Conservation (phyloP, 2,888 invertebrate species). For the Brachypterus glaber region DNA sequence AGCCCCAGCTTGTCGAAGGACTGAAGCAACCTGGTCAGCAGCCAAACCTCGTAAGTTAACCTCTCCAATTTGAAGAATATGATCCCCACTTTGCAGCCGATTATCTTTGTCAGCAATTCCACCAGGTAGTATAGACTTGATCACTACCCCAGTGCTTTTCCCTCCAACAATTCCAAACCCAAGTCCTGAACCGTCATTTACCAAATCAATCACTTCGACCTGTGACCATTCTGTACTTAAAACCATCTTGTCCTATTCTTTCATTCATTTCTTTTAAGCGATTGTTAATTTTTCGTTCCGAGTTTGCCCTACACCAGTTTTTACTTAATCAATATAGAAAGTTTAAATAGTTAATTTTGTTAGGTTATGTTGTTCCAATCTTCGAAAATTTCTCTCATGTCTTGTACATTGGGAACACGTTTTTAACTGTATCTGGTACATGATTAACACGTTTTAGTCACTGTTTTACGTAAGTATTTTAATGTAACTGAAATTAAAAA, state of each 20-base stretch:
- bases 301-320: background rate
- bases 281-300: background rate
- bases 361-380: slow-evolving; percentile 3
- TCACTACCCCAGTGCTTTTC: slow-evolving; percentile 95
- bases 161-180: slow-evolving; percentile 99
- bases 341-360: slow-evolving; percentile 8
- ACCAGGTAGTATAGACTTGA: slow-evolving; percentile 94
- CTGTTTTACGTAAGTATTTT: background rate
- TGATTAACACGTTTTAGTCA: background rate
- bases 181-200: slow-evolving; percentile 94
- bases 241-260: background rate
- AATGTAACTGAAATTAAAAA: too few species aligned
- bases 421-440: too few species aligned
- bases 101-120: slow-evolving; percentile 95
- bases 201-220: slow-evolving; percentile 96
- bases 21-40: slow-evolving; percentile 87
- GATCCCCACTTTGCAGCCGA: slow-evolving; percentile 92
- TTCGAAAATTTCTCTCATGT: too few species aligned
- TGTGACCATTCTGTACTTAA: slow-evolving; percentile 99
- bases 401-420: too few species aligned
- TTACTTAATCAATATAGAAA: slow-evolving; percentile 8
- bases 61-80: slow-evolving; percentile 91
- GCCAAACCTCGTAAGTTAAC: slow-evolving; percentile 94
- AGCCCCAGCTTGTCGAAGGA: slow-evolving; percentile 56
- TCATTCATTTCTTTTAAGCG: background rate